Conservation (phyloP, 2,113 vertebrate genomes). For the Seriola rivoliana region DNA sequence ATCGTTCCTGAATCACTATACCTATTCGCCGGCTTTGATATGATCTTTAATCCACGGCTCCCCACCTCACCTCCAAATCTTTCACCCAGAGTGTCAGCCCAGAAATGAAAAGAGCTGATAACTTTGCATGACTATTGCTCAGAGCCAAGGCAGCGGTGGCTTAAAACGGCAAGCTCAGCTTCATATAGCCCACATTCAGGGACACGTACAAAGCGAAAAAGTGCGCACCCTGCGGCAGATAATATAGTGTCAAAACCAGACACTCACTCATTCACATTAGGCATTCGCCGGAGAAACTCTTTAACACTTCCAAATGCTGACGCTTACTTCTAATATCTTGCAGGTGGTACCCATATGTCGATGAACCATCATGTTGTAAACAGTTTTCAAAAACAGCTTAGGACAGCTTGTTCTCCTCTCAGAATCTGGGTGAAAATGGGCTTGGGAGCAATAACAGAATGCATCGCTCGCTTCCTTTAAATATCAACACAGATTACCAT, state of each 20-base stretch:
- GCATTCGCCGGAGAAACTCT: slow-evolving; percentile 18
- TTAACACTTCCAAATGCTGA: slow-evolving; percentile 18
- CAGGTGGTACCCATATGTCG: slow-evolving; percentile 40
- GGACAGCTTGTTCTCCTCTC: slow-evolving; percentile 38
- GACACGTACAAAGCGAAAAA: background rate
- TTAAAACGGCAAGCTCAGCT: slow-evolving; percentile 21
- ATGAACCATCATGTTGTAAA: slow-evolving; percentile 39
- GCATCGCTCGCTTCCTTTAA: slow-evolving; percentile 34
- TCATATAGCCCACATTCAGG: background rate
- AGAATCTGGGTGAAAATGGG: slow-evolving; percentile 31
- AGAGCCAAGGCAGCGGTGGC: slow-evolving; percentile 15
- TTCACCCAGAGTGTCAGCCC: slow-evolving; percentile 63
- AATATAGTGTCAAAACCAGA: slow-evolving; percentile 6
- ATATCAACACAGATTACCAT: slow-evolving; percentile 58
- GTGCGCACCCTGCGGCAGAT: background rate
- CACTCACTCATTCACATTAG: slow-evolving; percentile 16
- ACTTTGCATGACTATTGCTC: slow-evolving; percentile 55
- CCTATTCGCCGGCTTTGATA: slow-evolving; percentile 74
- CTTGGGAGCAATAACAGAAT: slow-evolving; percentile 39
- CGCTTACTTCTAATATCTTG: slow-evolving; percentile 24
- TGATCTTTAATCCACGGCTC: slow-evolving; percentile 80
- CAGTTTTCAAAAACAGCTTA: slow-evolving; percentile 12
- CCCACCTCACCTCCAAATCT: slow-evolving; percentile 66
- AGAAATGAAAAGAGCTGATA: slow-evolving; percentile 68
- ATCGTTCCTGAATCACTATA: slow-evolving; percentile 69